Conservation (phyloP, 2,888 invertebrate species). For the Miltochrista miniata region DNA sequence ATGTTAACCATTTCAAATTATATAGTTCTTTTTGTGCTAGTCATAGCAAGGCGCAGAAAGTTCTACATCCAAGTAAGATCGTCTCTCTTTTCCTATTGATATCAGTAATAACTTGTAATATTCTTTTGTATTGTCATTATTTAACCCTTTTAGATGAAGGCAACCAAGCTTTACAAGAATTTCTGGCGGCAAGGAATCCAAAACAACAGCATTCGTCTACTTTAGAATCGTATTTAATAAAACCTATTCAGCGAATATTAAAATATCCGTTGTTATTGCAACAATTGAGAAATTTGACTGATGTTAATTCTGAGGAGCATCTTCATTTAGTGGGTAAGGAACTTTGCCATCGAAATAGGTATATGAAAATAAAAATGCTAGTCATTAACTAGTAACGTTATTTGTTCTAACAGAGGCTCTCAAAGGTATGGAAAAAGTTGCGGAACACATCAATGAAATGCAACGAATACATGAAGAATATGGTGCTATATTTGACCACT, state of each 20-base stretch:
- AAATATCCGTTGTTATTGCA: slow-evolving; percentile 98
- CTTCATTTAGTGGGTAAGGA: slow-evolving; percentile 93
- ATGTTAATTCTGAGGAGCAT: slow-evolving; percentile 96
- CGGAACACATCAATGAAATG: slow-evolving; percentile 99
- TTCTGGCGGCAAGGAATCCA: slow-evolving; percentile 96
- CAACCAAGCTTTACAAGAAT: slow-evolving; percentile 97
- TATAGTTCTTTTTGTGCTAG: slow-evolving; percentile 99
- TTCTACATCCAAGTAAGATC: slow-evolving; percentile 97
- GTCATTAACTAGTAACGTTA: neutral
- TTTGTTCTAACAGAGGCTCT: slow-evolving; percentile 89
- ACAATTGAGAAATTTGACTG: slow-evolving; percentile 96
- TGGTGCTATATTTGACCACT: slow-evolving; percentile 98
- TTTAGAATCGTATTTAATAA: slow-evolving; percentile 98
- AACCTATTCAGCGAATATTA: slow-evolving; percentile 98
- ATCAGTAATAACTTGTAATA: neutral
- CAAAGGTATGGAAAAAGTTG: slow-evolving; percentile 99
- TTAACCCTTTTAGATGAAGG: slow-evolving; percentile 89
- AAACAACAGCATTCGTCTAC: slow-evolving; percentile 98
- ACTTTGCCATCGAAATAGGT: neutral
- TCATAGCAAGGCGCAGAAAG: slow-evolving; percentile 99
- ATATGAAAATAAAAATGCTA: slow-evolving; percentile 10
- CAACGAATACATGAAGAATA: slow-evolving; percentile 99
- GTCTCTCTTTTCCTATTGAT: neutral
- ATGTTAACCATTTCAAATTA: slow-evolving; percentile 99
- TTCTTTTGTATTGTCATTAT: neutral